Evolutionary conservation across 2,888 invertebrate genomes (phyloP).

Genomic region (Mythimna albipuncta): DNA sequence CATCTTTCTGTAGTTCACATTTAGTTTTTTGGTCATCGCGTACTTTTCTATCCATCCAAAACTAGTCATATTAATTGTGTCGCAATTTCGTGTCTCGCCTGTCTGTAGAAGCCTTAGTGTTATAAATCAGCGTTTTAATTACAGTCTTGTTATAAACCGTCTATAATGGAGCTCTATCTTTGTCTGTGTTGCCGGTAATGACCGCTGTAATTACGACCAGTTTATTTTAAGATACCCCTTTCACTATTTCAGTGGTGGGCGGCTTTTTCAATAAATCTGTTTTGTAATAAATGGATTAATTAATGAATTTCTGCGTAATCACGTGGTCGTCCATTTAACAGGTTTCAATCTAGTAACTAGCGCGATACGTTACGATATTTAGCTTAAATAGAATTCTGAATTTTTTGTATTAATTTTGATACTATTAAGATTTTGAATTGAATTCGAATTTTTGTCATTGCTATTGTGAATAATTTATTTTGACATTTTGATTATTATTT

Average conservation of each 20-base stretch:
- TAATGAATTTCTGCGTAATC: not conserved
- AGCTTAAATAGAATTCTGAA: not conserved
- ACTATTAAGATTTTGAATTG: too few relatives aligned
- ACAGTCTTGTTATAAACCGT: conserved; percentile 7
- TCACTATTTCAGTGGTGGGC: not conserved
- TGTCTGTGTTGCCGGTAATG: conserved; percentile 9
- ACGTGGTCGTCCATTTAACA: not conserved
- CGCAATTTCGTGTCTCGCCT: not conserved
- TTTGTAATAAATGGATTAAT: not conserved
- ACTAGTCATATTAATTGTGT: not conserved
- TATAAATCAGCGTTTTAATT: conserved; percentile 21
- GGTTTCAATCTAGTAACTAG: too few relatives aligned
- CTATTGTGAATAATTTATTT: too few relatives aligned
- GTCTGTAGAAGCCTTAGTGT: not conserved
- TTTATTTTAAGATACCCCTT: conserved; percentile 21
- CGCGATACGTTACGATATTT: not conserved
- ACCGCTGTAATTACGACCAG: conserved; percentile 14
- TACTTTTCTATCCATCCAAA: too few relatives aligned
- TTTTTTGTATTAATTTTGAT: too few relatives aligned
- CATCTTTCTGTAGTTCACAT: too few relatives aligned
- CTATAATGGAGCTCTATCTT: conserved; percentile 1
- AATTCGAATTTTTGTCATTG: too few relatives aligned
- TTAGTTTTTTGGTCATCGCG: too few relatives aligned
- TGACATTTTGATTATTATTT: too few relatives aligned
- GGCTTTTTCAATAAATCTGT: conserved; percentile 1